These are phyloP conservation scores for Agonopterix subpropinquella DNA, from an alignment of 2,888 invertebrate genomes.

Conservation along the genomic window DNA sequence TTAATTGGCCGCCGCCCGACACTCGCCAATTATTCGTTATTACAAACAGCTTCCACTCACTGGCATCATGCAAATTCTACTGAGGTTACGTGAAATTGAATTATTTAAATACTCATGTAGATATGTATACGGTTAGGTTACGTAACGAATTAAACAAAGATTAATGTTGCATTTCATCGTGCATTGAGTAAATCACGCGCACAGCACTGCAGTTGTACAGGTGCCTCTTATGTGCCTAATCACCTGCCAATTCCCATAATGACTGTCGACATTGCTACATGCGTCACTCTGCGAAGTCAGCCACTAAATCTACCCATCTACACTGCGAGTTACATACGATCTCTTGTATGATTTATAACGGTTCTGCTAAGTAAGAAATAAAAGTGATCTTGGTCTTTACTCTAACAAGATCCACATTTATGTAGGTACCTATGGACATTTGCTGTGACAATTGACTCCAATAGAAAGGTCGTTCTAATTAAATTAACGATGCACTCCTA, in stretches of 20 bases:
- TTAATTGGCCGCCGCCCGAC: conserved; percentile 37
- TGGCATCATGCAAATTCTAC: conserved; percentile 30
- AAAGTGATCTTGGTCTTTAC: too few relatives aligned
- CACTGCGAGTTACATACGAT: conserved; percentile 8
- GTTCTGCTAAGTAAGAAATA: too few relatives aligned
- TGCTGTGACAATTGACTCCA: conserved; percentile 47
- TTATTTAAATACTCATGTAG: conserved; percentile 18
- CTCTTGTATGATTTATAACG: too few relatives aligned
- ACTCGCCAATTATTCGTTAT: conserved; percentile 38
- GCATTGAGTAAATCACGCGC: conserved; percentile 18
- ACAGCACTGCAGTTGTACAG: conserved; percentile 20
- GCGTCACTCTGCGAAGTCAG: conserved; percentile 10
- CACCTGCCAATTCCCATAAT: conserved; percentile 41
- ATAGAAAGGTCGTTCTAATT: conserved; percentile 64
- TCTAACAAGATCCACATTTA: not conserved
- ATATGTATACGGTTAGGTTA: not conserved
- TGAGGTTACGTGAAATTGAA: conserved; percentile 23
- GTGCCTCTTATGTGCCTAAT: conserved; percentile 36
- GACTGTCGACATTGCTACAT: conserved; percentile 31
- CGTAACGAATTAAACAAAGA: conserved; percentile 17
- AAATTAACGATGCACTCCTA: conserved; percentile 47
- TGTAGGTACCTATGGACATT: not conserved
- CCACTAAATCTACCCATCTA: conserved; percentile 1
- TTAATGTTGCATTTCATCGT: conserved; percentile 8
- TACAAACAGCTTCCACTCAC: conserved; percentile 25